Percentiles rank a stretch among this genome's conserved stretches.
Evolutionary conservation across 2,113 vertebrate species (phyloP).

Genomic region (Sapajus apella): DNA sequence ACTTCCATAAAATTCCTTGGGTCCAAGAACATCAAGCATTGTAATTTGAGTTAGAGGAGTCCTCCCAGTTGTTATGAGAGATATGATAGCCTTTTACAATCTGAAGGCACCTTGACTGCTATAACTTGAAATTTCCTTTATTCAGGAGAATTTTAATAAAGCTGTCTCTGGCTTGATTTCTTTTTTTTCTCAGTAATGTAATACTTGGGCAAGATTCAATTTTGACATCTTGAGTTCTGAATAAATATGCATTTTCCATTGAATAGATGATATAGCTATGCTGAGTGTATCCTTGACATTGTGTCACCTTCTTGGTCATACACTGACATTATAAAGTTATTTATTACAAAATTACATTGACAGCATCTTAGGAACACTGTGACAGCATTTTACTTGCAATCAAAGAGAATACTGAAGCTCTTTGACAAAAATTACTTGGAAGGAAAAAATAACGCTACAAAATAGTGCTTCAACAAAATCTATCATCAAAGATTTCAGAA

Average conservation of each 20-base stretch:
- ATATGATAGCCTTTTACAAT: background rate
- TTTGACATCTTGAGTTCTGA: constrained; percentile 48
- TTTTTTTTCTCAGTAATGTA: constrained; percentile 40
- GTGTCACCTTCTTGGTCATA: constrained; percentile 53
- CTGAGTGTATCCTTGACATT: constrained; percentile 60
- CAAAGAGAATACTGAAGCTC: background rate
- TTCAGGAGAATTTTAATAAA: constrained; percentile 61
- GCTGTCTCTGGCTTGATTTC: constrained; percentile 1
- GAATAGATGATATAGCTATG: constrained; percentile 40
- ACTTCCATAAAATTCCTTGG: background rate
- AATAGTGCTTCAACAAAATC: background rate
- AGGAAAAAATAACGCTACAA: background rate
- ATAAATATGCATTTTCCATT: constrained; percentile 59
- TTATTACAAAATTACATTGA: constrained; percentile 61
- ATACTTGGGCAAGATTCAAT: constrained; percentile 53
- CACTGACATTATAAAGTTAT: constrained; percentile 63
- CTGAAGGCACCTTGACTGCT: background rate
- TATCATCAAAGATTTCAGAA: constrained; percentile 7
- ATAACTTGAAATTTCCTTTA: constrained; percentile 42
- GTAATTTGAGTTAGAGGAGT: background rate
- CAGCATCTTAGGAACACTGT: constrained; percentile 11
- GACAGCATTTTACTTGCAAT: constrained; percentile 53
- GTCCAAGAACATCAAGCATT: background rate
- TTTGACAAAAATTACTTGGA: constrained; percentile 53
- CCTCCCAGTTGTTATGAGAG: background rate